Percentiles rank a stretch among this genome's conserved stretches.
Conservation (phyloP, 1,140 invertebrate genomes). For the Proctacanthus coquilletti region DNA sequence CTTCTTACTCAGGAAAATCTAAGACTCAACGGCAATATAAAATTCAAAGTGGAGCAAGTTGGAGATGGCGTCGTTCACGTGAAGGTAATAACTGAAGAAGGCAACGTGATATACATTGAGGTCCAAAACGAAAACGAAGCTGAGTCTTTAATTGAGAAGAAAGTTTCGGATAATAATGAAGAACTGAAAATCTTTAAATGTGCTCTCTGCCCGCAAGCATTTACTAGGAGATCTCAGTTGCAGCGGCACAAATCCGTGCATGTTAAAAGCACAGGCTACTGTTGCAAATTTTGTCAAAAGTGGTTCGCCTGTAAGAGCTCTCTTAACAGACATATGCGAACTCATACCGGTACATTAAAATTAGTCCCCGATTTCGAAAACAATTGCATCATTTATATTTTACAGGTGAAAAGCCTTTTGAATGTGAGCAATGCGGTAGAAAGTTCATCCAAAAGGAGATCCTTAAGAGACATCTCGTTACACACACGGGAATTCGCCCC, state of each 20-base stretch:
- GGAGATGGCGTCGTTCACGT: constrained; percentile 1
- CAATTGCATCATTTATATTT: not conserved
- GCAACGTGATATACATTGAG: no score
- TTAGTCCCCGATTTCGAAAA: not conserved
- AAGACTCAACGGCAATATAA: not conserved
- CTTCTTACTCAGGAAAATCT: not conserved
- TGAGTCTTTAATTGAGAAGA: not conserved
- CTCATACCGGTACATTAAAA: constrained; percentile 40
- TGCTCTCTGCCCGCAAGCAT: constrained; percentile 37
- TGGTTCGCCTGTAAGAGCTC: constrained; percentile 68
- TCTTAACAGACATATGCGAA: constrained; percentile 58
- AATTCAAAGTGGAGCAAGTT: not conserved
- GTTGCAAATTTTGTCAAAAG: constrained; percentile 55
- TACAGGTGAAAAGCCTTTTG: constrained; percentile 54
- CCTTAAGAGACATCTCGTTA: constrained; percentile 63
- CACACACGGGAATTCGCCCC: constrained; percentile 72
- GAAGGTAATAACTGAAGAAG: constrained; percentile 9
- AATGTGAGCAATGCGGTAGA: constrained; percentile 53
- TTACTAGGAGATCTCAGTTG: constrained; percentile 37
- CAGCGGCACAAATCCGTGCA: constrained; percentile 45
- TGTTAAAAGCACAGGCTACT: constrained; percentile 38
- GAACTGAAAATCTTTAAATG: constrained; percentile 39
- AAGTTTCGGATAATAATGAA: constrained; percentile 14
- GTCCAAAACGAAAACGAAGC: no score
- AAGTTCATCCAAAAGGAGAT: constrained; percentile 67